Evolutionary conservation across 2,113 vertebrate species (phyloP), one percentile per base, ranked within the genome.

Genomic region (Phasianus colchicus): DNA sequence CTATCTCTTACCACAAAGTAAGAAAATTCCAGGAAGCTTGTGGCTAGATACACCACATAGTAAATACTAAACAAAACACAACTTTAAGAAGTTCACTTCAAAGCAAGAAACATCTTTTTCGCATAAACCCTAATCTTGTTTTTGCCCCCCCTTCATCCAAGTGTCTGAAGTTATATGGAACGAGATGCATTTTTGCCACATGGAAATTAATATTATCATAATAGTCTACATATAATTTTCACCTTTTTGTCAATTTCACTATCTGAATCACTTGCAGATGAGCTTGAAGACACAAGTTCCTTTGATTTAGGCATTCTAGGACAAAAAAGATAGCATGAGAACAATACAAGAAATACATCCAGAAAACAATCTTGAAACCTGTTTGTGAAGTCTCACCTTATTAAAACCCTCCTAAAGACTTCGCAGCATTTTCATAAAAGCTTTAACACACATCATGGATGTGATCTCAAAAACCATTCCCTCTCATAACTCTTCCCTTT

Each of bases 251-350:
- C 99, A 70, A 98, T 98, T 96, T 99, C 99, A 88, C 99, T 99
- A 97, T 99, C 99, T 11, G 99, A 99, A 95, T 99, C 99, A 66
- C 99, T 99, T 75, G 98, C 98, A 84, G 99, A 99, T 69, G 99
- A 98, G 97, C 99, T 99, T 64, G 98, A 98, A 92, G 99, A 99
- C 92, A 99, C 97, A 93, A 99, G 98, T 98, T 99, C 99, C 98
- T 99, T 99, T 97, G 99, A 99, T 89, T 99, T 99, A 40, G 99
- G 99, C 99, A 99, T 99, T 98, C 98, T 99, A 97, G 54, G 82
- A 97, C 63, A 55, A 95, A 64, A 96, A 96, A 96, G n/a, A 73
- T 38, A 93, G 60, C 2, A 5, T 74, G 34, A 83, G 80, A 92
- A 89, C 70, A 87, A 72, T 48, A 82, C 11, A 83, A 66, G 8